A percentile compares a stretch with the other conserved stretches of the same genome.
These are phyloP conservation scores for Paramormyrops kingsleyae DNA, from an alignment of 2,113 vertebrate species.

Conservation along the genomic window DNA sequence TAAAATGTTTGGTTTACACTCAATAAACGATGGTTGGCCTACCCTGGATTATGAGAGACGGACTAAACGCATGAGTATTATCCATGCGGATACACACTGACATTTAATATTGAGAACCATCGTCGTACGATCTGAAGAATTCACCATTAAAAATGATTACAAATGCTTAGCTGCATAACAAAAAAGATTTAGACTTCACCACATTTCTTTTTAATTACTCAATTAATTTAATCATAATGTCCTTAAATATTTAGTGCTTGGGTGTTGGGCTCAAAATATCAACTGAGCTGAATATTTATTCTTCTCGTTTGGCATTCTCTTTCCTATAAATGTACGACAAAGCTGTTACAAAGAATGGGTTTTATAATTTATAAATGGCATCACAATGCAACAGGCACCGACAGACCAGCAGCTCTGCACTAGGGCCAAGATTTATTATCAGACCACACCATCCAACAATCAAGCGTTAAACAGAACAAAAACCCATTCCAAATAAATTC, in stretches of 20 bases:
- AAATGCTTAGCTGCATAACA: background rate
- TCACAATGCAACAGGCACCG: constrained; percentile 49
- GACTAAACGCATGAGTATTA: background rate
- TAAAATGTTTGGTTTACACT: background rate
- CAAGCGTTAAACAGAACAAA: constrained; percentile 96
- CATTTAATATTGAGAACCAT: background rate
- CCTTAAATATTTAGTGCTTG: background rate
- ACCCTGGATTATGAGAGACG: background rate
- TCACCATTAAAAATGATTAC: background rate
- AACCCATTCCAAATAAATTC: constrained; percentile 99
- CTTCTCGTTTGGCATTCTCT: background rate
- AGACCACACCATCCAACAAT: constrained; percentile 88
- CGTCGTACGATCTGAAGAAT: background rate
- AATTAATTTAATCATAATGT: constrained; percentile 11
- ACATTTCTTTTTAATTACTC: constrained; percentile 13
- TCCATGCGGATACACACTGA: background rate
- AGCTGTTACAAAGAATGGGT: constrained; percentile 19
- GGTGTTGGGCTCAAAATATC: background rate
- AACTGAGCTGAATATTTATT: constrained; percentile 3
- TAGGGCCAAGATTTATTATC: constrained; percentile 86
- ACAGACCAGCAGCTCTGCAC: constrained; percentile 46
- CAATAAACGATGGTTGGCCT: background rate
- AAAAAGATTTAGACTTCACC: background rate
- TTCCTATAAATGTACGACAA: constrained; percentile 14
- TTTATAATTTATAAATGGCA: constrained; percentile 39